Evolutionary conservation across 2,113 vertebrate genomes (phyloP).

Genomic region (Cairina moschata): DNA sequence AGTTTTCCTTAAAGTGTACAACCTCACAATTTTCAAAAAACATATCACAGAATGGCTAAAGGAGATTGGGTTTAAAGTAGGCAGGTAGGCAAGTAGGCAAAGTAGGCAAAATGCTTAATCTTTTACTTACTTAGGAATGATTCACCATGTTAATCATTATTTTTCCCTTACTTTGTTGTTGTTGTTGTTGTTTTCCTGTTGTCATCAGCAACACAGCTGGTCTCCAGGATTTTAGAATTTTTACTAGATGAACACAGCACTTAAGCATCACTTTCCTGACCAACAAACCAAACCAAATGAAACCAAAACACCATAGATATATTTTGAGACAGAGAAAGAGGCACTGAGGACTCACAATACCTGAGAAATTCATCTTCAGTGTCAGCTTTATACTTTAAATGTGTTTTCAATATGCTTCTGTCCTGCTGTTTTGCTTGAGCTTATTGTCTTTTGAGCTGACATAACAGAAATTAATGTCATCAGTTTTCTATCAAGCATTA

Average conservation of each 20-base stretch:
- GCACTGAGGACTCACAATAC: neutral
- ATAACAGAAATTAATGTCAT: neutral
- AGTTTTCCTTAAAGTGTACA: neutral
- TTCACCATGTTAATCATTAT: neutral
- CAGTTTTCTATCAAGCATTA: neutral
- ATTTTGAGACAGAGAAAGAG: neutral
- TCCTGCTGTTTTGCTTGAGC: neutral
- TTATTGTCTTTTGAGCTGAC: neutral
- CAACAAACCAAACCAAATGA: neutral
- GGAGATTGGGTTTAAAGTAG: neutral
- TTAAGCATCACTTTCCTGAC: neutral
- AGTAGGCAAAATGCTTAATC: neutral
- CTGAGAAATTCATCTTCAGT: neutral
- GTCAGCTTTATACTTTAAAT: neutral
- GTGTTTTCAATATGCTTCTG: neutral
- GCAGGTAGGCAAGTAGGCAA: neutral
- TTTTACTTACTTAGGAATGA: neutral
- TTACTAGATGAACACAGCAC: neutral
- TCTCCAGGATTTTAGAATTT: neutral
- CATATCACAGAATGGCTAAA: neutral
- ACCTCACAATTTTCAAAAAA: neutral
- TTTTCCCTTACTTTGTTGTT: neutral
- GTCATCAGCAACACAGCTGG: neutral
- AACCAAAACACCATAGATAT: neutral
- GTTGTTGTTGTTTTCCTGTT: neutral